Evolutionary conservation across 2,888 invertebrate genomes (phyloP).

Genomic region (Lithophane semibrunnea): DNA sequence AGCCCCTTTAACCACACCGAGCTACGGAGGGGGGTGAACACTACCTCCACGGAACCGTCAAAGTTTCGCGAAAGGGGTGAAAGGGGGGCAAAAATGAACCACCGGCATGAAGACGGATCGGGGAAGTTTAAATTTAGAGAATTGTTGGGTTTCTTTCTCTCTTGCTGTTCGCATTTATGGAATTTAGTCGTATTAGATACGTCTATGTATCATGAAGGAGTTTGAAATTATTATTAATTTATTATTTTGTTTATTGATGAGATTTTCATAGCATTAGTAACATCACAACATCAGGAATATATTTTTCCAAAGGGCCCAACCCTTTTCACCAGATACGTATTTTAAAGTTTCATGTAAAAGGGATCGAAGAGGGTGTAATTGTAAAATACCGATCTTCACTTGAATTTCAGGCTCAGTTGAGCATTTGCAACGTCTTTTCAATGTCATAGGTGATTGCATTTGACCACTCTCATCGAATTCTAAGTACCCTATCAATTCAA

Average conservation of each 20-base stretch:
- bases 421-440: background rate
- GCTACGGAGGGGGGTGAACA: slow-evolving; percentile 74
- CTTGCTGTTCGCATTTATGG: slow-evolving; percentile 29
- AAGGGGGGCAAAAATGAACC: slow-evolving; percentile 78
- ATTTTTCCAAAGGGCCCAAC: background rate
- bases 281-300: no score
- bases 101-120: slow-evolving; percentile 79
- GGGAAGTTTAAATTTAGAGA: slow-evolving; percentile 81
- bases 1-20: slow-evolving; percentile 78
- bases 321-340: background rate
- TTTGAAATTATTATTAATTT: background rate
- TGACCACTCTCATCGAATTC: background rate
- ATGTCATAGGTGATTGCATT: background rate
- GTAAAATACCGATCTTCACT: background rate
- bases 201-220: background rate
- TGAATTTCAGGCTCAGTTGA: background rate
- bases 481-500: background rate
- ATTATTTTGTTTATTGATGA: background rate
- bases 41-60: slow-evolving; percentile 78
- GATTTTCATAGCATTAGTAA: background rate
- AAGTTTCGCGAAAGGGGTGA: slow-evolving; percentile 77
- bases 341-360: background rate
- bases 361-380: background rate
- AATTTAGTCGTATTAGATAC: slow-evolving; percentile 13
- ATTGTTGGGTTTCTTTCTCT: slow-evolving; percentile 64